These are phyloP conservation scores for Leptinotarsa defecta DNA, from an alignment of 1,140 invertebrate genomes.

Conservation along the genomic window DNA sequence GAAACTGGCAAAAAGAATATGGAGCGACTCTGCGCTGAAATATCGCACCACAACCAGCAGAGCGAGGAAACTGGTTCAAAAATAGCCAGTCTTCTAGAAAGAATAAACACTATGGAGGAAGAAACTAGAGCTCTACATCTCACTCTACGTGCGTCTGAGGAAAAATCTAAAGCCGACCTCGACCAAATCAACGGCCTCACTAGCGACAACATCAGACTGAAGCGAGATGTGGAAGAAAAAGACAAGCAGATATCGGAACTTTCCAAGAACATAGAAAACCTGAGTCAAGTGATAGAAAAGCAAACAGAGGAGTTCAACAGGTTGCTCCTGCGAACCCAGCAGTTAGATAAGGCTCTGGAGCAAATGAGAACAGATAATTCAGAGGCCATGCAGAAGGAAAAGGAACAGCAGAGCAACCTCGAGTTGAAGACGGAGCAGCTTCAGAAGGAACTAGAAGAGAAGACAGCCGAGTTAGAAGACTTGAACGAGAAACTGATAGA, in stretches of 20 bases:
- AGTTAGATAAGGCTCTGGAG: constrained; percentile 21
- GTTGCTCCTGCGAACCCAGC: constrained; percentile 15
- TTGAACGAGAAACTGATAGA: constrained; percentile 29
- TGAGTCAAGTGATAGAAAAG: constrained; percentile 9
- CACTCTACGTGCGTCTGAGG: neutral
- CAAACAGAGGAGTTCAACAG: constrained; percentile 22
- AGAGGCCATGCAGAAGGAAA: constrained; percentile 21
- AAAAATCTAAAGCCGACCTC: neutral
- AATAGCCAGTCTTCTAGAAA: constrained; percentile 13
- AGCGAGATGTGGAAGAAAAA: constrained; percentile 24
- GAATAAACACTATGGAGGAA: constrained; percentile 16
- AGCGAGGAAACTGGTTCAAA: constrained; percentile 14
- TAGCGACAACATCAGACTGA: constrained; percentile 11
- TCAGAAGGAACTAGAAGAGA: constrained; percentile 31
- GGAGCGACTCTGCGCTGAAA: constrained; percentile 8
- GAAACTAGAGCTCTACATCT: neutral
- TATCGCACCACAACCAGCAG: constrained; percentile 7
- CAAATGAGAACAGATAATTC: constrained; percentile 18
- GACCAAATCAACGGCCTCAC: constrained; percentile 14
- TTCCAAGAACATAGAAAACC: constrained; percentile 12
- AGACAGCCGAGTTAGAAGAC: constrained; percentile 28
- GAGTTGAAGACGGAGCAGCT: constrained; percentile 26
- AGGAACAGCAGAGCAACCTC: constrained; percentile 20
- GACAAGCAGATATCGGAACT: constrained; percentile 17
- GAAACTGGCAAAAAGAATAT: constrained; percentile 43